Percentiles rank a stretch among this genome's conserved stretches.
phyloP scores from a whole-genome alignment of 2,113 vertebrate species.

The Thryonomys swinderianus region DNA sequence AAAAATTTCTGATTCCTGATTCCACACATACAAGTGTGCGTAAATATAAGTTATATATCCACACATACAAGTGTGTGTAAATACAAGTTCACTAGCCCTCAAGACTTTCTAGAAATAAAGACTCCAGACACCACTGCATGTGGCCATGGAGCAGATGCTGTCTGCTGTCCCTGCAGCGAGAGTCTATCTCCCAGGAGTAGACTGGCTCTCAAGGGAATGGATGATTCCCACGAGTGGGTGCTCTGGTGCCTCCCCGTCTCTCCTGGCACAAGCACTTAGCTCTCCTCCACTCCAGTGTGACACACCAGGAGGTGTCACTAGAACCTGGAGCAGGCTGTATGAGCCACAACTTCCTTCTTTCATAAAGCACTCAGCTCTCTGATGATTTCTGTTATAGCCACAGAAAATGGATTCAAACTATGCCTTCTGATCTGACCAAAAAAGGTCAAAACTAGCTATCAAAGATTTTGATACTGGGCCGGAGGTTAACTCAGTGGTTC shows the following conservation, averaged over 20 bases:
- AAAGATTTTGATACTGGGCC: background rate
- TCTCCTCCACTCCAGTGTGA: background rate
- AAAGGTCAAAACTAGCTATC: background rate
- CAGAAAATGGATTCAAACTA: background rate
- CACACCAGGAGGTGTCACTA: background rate
- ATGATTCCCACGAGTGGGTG: background rate
- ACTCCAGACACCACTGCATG: background rate
- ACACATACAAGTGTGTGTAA: background rate
- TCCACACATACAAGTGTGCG: too few species aligned
- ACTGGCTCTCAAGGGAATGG: background rate
- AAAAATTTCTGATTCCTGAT: conserved; percentile 17
- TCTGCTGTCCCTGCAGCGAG: too few species aligned
- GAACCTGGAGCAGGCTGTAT: too few species aligned
- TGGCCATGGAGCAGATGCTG: accelerated
- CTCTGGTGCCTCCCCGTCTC: background rate
- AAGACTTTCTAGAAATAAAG: conserved; percentile 36
- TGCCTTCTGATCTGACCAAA: background rate
- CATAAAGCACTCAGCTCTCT: background rate
- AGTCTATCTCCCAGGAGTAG: background rate
- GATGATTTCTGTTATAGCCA: background rate
- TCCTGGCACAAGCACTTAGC: background rate
- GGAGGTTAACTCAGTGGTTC: too few species aligned
- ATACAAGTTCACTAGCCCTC: background rate
- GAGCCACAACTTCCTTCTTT: background rate
- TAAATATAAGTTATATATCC: background rate